These are phyloP conservation scores for Prinia subflava DNA, from an alignment of 2,113 vertebrate genomes.

Conservation along the genomic window DNA sequence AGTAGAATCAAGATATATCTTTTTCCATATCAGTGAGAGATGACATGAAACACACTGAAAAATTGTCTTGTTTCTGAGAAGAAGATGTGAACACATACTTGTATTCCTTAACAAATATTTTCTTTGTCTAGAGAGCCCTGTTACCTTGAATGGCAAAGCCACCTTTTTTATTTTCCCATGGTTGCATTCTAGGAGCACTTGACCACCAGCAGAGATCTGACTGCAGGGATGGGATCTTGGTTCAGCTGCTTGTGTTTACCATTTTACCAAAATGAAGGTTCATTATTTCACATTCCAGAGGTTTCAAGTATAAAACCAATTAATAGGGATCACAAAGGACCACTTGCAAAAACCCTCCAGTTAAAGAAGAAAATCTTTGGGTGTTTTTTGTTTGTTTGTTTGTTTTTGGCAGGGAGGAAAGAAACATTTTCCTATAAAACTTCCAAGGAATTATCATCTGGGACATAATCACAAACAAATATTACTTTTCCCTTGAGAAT, in stretches of 20 bases:
- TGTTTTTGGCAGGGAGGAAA: not conserved
- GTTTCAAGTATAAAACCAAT: not conserved
- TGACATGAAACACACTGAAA: not conserved
- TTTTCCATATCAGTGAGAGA: not conserved
- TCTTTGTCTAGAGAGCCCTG: not conserved
- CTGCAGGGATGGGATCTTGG: not conserved
- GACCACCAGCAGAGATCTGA: not conserved
- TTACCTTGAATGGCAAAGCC: not conserved
- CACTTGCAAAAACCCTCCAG: not conserved
- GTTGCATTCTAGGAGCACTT: not conserved
- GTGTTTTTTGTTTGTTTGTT: too few relatives aligned
- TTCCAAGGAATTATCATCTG: not conserved
- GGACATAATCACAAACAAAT: not conserved
- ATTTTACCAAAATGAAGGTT: not conserved
- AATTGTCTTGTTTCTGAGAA: not conserved
- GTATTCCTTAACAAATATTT: not conserved
- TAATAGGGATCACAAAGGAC: not conserved
- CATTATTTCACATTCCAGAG: not conserved
- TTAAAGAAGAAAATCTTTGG: not conserved
- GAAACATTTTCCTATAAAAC: not conserved
- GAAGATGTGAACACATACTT: not conserved
- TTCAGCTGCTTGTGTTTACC: not conserved
- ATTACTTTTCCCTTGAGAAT: not conserved
- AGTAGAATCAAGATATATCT: not conserved
- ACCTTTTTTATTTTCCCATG: accelerated